phyloP scores from a whole-genome alignment of 2,113 vertebrate species.

The Oncorhynchus clarkii region DNA sequence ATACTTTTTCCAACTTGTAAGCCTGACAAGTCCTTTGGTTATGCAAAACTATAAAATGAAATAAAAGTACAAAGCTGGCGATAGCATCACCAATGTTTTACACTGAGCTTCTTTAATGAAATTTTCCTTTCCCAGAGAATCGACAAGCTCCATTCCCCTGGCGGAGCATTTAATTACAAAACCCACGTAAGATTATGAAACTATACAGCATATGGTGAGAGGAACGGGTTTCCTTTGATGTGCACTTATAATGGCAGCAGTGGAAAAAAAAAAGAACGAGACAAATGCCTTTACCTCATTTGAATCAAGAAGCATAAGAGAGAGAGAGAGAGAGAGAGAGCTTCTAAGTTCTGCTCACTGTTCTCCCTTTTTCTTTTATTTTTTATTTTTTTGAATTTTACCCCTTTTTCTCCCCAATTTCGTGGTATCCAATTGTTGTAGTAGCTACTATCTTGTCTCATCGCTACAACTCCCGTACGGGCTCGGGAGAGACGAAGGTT shows the following conservation, averaged over 20 bases:
- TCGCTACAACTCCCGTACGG: too few relatives aligned
- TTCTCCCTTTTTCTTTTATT: neutral
- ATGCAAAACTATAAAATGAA: slow-evolving; percentile 49
- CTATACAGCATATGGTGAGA: slow-evolving; percentile 56
- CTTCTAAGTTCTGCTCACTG: neutral
- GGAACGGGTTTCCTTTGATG: slow-evolving; percentile 55
- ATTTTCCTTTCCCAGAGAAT: slow-evolving; percentile 59
- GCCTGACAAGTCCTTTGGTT: slow-evolving; percentile 44
- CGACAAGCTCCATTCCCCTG: slow-evolving; percentile 50
- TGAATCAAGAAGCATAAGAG: slow-evolving; percentile 16
- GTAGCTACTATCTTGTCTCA: too few relatives aligned
- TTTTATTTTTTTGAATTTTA: too few relatives aligned
- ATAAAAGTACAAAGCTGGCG: slow-evolving; percentile 35
- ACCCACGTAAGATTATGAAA: slow-evolving; percentile 67
- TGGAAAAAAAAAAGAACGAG: slow-evolving; percentile 4
- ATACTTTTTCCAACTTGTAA: slow-evolving; percentile 20
- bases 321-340: neutral
- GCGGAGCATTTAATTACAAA: slow-evolving; percentile 65
- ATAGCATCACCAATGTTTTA: slow-evolving; percentile 44
- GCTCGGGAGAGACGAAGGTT: too few relatives aligned
- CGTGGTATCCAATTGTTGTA: too few relatives aligned
- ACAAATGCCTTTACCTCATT: slow-evolving; percentile 35
- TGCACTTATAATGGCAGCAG: slow-evolving; percentile 56
- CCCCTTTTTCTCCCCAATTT: too few relatives aligned
- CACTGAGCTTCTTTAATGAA: slow-evolving; percentile 42